Conservation (phyloP, 53 echinoderm and acorn worm species). For the Zoroaster sp. region DNA sequence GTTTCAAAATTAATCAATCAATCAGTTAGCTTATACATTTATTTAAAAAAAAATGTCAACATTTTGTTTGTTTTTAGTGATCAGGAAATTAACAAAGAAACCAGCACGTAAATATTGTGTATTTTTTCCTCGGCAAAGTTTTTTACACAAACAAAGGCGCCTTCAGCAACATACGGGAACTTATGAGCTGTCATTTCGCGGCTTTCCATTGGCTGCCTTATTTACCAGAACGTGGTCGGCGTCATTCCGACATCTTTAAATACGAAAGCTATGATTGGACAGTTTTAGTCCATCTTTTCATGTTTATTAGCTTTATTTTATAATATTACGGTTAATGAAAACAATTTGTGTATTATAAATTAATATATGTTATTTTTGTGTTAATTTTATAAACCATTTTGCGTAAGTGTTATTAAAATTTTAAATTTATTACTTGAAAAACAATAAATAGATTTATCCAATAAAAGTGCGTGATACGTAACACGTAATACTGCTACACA, state of each 20-base stretch:
- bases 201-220: conserved; percentile 32
- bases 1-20: too few species aligned
- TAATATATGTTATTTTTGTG: neutral
- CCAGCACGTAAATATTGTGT: too few species aligned
- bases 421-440: neutral
- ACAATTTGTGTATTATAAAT: neutral
- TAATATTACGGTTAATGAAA: neutral
- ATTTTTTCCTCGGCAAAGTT: too few species aligned
- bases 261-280: conserved; percentile 2
- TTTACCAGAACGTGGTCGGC: conserved; percentile 44
- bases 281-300: neutral
- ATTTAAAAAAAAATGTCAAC: too few species aligned
- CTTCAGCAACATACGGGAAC: conserved; percentile 33
- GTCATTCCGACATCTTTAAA: conserved; percentile 9
- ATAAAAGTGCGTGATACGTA: neutral
- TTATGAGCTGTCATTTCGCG: conserved; percentile 20
- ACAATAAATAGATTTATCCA: neutral
- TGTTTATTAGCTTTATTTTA: neutral
- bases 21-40: too few species aligned
- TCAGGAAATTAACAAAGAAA: too few species aligned
- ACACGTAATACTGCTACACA: neutral
- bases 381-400: neutral
- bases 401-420: too few species aligned
- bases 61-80: too few species aligned
- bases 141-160: neutral